Base-by-base conservation (phyloP, 2,888 invertebrate genomes). In the Rhopalosiphum nymphaeae region DNA sequence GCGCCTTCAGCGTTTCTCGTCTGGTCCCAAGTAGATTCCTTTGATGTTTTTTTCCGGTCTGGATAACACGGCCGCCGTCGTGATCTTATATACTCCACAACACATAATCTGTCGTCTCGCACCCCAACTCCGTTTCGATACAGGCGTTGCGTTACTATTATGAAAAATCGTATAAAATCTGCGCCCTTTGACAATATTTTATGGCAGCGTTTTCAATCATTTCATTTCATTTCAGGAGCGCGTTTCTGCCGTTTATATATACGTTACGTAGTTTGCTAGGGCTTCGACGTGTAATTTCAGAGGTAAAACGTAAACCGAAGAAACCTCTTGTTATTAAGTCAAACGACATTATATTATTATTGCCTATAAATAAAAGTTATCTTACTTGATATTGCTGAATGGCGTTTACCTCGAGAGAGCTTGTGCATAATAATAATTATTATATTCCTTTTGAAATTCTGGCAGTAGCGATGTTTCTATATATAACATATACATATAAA, bases 1-100 rank as follows among this genome's bases (percentile, higher is more conserved):
- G 53, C 53, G 53, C 53, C 13, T 29, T 21, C 49, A 36, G 36
- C 36, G 56, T n/a, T n/a, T 53, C 78, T 53, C 88, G 29, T 87
- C 67, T 36, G 9, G 61, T 49, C 49, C 16, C 49, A 21, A 78
- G 78, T 67, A 36, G n/a, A 53, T 78, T 92, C n/a, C 67, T 92
- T 92, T 92, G 87, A 88, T 88, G 92, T 92, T 78, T 67, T 88
- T 88, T 78, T 89, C 92, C 88, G 92, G 88, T 93, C 88, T 88
- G 88, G 11, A 44, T 88, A 78, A 53, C 92, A n/a, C 26, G 13
- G 46, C 78, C 36, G 21, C 21, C 36, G 16, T n/a, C 29, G n/a
- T n/a, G 67, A 67, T 78, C 36, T 78, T 21, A 78, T 78, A 36
- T 42, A 36, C 78, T 36, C 2, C 2, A 78, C 67, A 78, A 36